phyloP scores from a whole-genome alignment of 2,888 invertebrate species.

The Phortica magna region DNA sequence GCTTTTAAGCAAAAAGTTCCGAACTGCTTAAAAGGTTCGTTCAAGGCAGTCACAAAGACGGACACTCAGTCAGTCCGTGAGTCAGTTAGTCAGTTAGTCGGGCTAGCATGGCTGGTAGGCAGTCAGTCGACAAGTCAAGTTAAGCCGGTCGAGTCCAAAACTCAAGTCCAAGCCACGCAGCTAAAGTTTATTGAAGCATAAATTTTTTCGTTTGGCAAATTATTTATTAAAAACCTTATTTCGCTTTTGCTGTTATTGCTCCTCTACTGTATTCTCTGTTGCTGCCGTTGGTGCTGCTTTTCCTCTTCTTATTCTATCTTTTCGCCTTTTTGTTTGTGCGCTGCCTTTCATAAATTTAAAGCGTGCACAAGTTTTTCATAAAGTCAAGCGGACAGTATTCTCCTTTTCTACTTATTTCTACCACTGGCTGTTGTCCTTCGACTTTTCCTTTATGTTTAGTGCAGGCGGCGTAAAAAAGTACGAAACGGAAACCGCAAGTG shows the following conservation, averaged over 20 bases:
- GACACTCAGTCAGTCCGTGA: neutral
- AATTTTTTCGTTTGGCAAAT: constrained; percentile 63
- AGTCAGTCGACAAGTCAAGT: neutral
- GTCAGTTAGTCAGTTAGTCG: neutral
- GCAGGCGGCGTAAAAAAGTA: neutral
- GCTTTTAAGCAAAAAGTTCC: constrained; percentile 39
- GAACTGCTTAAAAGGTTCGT: constrained; percentile 22
- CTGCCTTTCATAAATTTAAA: constrained; percentile 6
- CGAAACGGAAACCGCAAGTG: constrained; percentile 13
- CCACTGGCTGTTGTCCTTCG: neutral
- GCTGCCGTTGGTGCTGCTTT: neutral
- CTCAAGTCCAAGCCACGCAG: constrained; percentile 28
- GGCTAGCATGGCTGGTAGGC: neutral
- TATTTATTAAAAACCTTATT: constrained; percentile 63
- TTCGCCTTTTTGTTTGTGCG: neutral
- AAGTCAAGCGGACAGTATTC: neutral
- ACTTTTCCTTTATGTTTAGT: neutral
- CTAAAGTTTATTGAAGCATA: constrained; percentile 65
- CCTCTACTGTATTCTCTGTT: neutral
- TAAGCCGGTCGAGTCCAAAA: neutral
- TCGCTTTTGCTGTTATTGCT: neutral
- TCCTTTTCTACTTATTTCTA: neutral
- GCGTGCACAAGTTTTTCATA: constrained; percentile 12
- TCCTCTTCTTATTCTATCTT: neutral
- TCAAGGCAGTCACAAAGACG: neutral